A percentile compares a stretch with the other conserved stretches of the same genome.
Evolutionary conservation across 2,888 invertebrate genomes (phyloP).

Genomic region (Cataglyphis cursor): DNA sequence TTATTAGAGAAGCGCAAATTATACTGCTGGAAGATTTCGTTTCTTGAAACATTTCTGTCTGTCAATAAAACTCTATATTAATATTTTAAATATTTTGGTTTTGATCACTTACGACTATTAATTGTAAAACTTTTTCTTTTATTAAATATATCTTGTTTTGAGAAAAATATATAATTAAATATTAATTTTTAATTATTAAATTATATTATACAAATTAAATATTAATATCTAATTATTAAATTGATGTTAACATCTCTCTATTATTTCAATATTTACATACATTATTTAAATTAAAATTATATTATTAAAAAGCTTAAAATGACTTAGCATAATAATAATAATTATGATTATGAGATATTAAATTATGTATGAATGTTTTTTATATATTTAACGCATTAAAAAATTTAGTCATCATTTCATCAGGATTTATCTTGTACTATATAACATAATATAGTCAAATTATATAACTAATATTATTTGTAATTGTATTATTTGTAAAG

Average conservation of each 20-base stretch:
- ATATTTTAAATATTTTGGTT: not conserved
- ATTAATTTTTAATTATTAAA: no score
- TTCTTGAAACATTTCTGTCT: not conserved
- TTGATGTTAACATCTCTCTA: not conserved
- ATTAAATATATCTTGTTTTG: no score
- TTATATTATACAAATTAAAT: no score
- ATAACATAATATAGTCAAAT: not conserved
- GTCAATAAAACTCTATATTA: not conserved
- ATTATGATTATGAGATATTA: not conserved
- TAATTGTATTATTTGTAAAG: no score
- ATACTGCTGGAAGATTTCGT: not conserved
- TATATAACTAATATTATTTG: no score
- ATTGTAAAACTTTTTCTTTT: not conserved
- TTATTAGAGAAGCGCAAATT: conserved; percentile 32
- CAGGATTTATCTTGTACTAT: not conserved
- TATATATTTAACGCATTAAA: not conserved
- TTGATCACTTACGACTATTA: not conserved
- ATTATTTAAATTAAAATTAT: not conserved
- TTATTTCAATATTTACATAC: not conserved
- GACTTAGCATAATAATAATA: not conserved
- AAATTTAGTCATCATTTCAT: not conserved
- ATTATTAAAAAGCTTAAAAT: not conserved
- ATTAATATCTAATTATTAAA: no score
- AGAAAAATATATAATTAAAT: no score
- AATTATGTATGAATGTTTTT: not conserved